phyloP scores from a whole-genome alignment of 2,797 vertebrate species.

The Neosilurus hyrtlii region DNA sequence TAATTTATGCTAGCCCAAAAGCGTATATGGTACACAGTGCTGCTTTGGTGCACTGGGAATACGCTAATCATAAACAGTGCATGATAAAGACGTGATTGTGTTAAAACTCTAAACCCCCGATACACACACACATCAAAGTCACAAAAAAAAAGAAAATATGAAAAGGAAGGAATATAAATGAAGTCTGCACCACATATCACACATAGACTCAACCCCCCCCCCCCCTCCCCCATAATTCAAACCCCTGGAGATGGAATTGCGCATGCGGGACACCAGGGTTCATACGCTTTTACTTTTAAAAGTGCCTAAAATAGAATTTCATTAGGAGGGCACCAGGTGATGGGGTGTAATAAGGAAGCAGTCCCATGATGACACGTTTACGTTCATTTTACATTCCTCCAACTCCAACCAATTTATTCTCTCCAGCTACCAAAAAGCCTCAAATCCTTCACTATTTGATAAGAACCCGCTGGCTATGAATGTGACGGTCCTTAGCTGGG shows the following conservation, averaged over 20 bases:
- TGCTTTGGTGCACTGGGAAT: not conserved
- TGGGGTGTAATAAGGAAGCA: conserved; percentile 65
- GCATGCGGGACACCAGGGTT: conserved; percentile 10
- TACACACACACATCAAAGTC: not conserved
- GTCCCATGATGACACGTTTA: conserved; percentile 64
- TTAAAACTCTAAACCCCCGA: not conserved
- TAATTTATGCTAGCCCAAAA: conserved; percentile 22
- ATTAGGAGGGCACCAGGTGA: conserved; percentile 75
- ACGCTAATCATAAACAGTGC: not conserved
- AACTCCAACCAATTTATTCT: conserved; percentile 30
- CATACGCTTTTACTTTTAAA: conserved; percentile 28
- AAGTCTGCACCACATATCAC: not conserved
- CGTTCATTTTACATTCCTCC: conserved; percentile 24
- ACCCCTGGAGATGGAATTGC: not conserved
- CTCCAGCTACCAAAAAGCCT: conserved; percentile 5
- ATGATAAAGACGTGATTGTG: conserved; percentile 10
- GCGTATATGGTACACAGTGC: not conserved
- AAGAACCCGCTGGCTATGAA: not conserved
- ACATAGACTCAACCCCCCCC: no score
- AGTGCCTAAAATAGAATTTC: conserved; percentile 70
- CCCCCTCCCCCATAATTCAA: no score
- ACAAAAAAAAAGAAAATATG: not conserved
- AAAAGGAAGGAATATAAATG: not conserved
- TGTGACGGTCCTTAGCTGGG: not conserved
- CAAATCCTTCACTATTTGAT: conserved; percentile 4